A percentile compares a stretch with the other conserved stretches of the same genome.
Evolutionary conservation across 2,888 invertebrate genomes (phyloP).

Genomic region (Athalia rosae): DNA sequence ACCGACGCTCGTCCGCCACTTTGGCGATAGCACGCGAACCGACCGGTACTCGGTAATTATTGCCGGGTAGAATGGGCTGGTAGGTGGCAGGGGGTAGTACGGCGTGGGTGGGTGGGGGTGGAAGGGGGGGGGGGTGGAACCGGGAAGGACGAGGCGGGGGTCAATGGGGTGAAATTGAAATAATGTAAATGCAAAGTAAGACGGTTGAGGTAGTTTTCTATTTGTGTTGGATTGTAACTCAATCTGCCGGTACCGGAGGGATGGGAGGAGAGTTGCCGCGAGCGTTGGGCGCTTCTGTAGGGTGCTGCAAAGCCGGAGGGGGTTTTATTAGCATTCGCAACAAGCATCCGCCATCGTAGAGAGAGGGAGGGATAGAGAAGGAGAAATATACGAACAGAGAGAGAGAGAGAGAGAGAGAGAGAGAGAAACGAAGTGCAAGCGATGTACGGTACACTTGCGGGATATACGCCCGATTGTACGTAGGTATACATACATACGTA

Average conservation of each 20-base stretch:
- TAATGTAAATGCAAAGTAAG: slow-evolving; percentile 65
- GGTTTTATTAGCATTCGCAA: slow-evolving; percentile 67
- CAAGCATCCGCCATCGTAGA: slow-evolving; percentile 58
- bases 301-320: slow-evolving; percentile 34
- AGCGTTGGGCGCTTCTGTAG: slow-evolving; percentile 40
- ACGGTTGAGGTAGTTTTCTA: slow-evolving; percentile 61
- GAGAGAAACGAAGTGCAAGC: background rate
- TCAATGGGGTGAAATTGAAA: slow-evolving; percentile 51
- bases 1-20: slow-evolving; percentile 36
- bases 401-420: background rate
- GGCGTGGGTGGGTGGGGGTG: slow-evolving; percentile 34
- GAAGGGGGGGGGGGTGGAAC: too few relatives aligned
- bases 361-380: slow-evolving; percentile 47
- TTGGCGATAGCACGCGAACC: slow-evolving; percentile 40
- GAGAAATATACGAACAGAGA: background rate
- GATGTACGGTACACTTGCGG: too few relatives aligned
- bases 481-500: background rate
- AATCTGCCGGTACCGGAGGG: slow-evolving; percentile 55
- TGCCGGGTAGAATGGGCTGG: slow-evolving; percentile 23
- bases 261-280: slow-evolving; percentile 45
- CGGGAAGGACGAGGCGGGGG: slow-evolving; percentile 18
- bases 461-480: background rate
- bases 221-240: slow-evolving; percentile 65
- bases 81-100: background rate
- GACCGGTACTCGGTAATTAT: slow-evolving; percentile 43